Base-by-base conservation (phyloP, 2,797 vertebrate genomes). In the Amblyopsis hoosieri region DNA sequence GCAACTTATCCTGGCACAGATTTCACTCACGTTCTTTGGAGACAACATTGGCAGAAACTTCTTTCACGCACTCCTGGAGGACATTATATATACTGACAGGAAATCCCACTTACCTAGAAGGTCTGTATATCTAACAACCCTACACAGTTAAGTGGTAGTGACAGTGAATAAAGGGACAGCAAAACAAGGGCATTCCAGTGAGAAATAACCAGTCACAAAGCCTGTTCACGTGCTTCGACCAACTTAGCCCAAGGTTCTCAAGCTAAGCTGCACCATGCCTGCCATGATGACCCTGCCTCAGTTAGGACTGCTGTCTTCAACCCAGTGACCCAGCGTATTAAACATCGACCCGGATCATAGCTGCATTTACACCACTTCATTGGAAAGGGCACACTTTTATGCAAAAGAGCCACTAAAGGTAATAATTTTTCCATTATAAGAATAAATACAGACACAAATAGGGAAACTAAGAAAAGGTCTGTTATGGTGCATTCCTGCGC, bases 31-130 rank as follows among this genome's bases (percentile, higher is more conserved):
- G 4, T 37, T 50, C 59, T 58, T 48, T 57, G 47, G 54, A 52
- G 19, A 31, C 42, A 64, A 60, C 51, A 62, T 67, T 67, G 48
- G 61, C 47, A 45, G n/a, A 23, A 66, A 70, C 58, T 47, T 55
- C 42, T 76, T 54, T 53, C 23, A 51, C 42, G 60, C 62, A 71
- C 37, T 64, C 33, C 11, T 67, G 56, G 15, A 54, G 57, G 48
- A 57, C 49, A 50, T 86, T 66, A 85, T 65, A 66, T 72, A 61
- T 52, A 72, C 62, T 70, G 74, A 85, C 81, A 85, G 72, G 62
- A 85, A 83, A 82, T 75, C 80, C 79, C 72, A 81, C 73, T 82
- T 85, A 82, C 82, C 83, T 85, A 83, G 66, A 85, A 78, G 71
- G 60, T 63, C 54, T 62, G 66, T 74, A 75, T 71, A 71, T 82